Evolutionary conservation across 2,113 vertebrate species (phyloP).

Genomic region (Apodemus speciosus): DNA sequence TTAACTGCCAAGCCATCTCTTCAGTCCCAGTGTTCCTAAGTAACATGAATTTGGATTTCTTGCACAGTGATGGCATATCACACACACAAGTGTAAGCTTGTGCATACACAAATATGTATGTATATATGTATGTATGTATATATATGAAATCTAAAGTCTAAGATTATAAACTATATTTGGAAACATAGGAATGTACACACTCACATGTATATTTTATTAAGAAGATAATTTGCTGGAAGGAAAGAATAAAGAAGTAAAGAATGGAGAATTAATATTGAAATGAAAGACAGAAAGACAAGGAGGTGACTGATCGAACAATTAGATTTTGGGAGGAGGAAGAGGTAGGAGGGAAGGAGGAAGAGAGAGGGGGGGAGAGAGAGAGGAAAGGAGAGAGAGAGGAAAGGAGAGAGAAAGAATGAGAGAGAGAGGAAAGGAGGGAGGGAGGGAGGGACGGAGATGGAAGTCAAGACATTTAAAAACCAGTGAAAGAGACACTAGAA

Average conservation of each 20-base stretch:
- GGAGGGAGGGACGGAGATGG: accelerated
- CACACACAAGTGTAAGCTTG: not conserved
- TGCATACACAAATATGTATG: no score
- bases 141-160: no score
- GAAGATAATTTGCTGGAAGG: not conserved
- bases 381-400: not conserved
- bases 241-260: not conserved
- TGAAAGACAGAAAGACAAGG: not conserved
- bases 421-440: not conserved
- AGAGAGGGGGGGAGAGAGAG: not conserved
- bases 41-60: not conserved
- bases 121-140: no score
- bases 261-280: not conserved
- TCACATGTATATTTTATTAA: not conserved
- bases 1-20: not conserved
- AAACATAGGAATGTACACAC: not conserved
- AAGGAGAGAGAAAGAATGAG: not conserved
- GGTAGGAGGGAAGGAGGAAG: no score
- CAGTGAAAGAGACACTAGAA: not conserved
- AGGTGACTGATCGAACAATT: not conserved
- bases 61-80: not conserved
- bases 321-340: not conserved
- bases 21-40: accelerated
- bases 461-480: not conserved
- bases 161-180: not conserved